phyloP scores from a whole-genome alignment of 2,113 vertebrate species.

The Lepidothrix coronata region DNA sequence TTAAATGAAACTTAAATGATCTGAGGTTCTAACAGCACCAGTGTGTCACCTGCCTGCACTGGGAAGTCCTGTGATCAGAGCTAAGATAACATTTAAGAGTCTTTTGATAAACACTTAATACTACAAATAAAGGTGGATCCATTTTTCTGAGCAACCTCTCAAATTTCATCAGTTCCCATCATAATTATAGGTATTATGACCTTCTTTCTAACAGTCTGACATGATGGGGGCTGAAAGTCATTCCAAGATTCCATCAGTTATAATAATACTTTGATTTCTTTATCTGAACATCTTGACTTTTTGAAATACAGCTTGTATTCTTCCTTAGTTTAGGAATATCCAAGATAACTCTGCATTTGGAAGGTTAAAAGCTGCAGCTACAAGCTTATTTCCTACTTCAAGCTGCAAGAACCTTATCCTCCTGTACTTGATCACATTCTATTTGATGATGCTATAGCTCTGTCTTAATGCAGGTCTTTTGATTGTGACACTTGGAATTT shows the following conservation, averaged over 20 bases:
- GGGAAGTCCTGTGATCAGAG: background rate
- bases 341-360: background rate
- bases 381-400: background rate
- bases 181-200: background rate
- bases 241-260: background rate
- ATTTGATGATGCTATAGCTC: background rate
- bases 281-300: background rate
- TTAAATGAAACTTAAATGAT: background rate
- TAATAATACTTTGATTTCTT: background rate
- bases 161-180: background rate
- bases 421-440: background rate
- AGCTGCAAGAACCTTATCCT: background rate
- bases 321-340: background rate
- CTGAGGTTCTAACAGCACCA: background rate
- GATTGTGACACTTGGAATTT: background rate
- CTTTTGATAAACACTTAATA: background rate
- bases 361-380: background rate
- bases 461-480: background rate
- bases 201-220: background rate
- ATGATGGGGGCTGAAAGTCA: background rate
- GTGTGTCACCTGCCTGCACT: background rate
- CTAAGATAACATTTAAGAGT: background rate
- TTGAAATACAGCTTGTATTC: background rate
- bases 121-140: background rate
- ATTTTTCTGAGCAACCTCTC: background rate